Evolutionary conservation across 2,113 vertebrate genomes (phyloP).

Genomic region (Chionodraco myersi): DNA sequence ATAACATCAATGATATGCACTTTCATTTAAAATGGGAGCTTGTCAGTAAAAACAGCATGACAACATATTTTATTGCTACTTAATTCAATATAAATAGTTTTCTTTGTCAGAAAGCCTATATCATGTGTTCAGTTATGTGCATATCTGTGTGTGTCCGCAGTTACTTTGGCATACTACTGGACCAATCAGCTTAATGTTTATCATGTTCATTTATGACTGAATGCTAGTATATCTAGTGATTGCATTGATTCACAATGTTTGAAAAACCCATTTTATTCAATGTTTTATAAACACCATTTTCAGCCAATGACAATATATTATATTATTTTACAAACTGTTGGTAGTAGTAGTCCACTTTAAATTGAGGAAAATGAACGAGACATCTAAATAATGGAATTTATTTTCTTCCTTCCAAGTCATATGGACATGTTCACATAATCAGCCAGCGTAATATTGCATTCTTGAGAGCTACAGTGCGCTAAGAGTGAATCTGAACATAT

Average conservation of each 20-base stretch:
- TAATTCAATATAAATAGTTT: constrained; percentile 16
- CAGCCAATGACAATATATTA: neutral
- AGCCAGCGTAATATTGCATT: neutral
- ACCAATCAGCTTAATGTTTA: too few relatives aligned
- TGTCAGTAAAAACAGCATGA: neutral
- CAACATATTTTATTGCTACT: neutral
- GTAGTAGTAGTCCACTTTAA: constrained; percentile 4
- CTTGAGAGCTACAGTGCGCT: neutral
- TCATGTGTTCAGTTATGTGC: too few relatives aligned
- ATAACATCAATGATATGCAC: neutral
- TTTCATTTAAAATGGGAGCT: constrained; percentile 13
- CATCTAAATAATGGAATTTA: neutral
- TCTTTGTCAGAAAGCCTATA: too few relatives aligned
- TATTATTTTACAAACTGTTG: neutral
- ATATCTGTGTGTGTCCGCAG: too few relatives aligned
- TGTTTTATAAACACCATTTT: too few relatives aligned
- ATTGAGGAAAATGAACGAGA: neutral
- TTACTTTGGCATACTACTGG: too few relatives aligned
- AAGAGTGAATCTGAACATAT: neutral
- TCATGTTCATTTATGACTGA: too few relatives aligned
- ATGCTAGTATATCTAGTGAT: too few relatives aligned
- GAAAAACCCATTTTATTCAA: too few relatives aligned
- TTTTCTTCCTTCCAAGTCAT: neutral
- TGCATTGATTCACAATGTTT: too few relatives aligned
- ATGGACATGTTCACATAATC: constrained; percentile 3